Evolutionary conservation across 2,797 vertebrate species (phyloP).

Genomic region (Microctenopoma stevenorrisi): DNA sequence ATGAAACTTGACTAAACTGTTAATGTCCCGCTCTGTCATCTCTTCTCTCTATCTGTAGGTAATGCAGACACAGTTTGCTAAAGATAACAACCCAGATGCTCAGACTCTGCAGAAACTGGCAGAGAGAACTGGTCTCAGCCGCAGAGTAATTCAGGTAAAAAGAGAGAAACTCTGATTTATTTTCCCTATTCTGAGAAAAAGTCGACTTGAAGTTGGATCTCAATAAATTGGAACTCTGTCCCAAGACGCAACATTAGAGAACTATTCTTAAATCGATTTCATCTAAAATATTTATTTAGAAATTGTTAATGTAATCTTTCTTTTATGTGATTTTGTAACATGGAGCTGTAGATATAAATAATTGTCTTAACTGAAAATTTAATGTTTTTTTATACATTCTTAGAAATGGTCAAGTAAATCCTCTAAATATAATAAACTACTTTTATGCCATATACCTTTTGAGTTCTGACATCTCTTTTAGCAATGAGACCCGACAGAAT

Average conservation of each 20-base stretch:
- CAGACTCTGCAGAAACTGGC: constrained; percentile 94
- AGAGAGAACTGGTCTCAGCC: constrained; percentile 94
- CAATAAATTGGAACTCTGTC: not conserved
- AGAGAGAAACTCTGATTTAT: too few species aligned
- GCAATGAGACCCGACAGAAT: not conserved
- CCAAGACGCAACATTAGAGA: too few species aligned
- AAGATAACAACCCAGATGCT: constrained; percentile 95
- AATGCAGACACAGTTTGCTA: constrained; percentile 94
- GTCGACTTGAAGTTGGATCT: not conserved
- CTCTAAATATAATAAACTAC: not conserved
- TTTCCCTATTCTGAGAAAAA: too few species aligned
- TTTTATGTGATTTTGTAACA: too few species aligned
- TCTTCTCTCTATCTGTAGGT: constrained; percentile 79
- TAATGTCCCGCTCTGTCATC: not conserved
- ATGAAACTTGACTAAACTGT: not conserved
- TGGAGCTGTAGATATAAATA: not conserved
- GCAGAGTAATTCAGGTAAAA: constrained; percentile 89
- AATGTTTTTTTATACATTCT: not conserved
- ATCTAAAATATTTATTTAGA: too few species aligned
- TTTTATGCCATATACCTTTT: too few species aligned
- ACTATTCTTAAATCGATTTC: too few species aligned
- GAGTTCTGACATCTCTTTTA: too few species aligned
- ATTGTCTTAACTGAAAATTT: not conserved
- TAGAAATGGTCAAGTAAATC: not conserved
- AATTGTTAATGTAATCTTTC: too few species aligned